Percentiles rank a stretch among this genome's conserved stretches.
phyloP scores from a whole-genome alignment of 2,113 vertebrate genomes.

The Eurypyga helias region DNA sequence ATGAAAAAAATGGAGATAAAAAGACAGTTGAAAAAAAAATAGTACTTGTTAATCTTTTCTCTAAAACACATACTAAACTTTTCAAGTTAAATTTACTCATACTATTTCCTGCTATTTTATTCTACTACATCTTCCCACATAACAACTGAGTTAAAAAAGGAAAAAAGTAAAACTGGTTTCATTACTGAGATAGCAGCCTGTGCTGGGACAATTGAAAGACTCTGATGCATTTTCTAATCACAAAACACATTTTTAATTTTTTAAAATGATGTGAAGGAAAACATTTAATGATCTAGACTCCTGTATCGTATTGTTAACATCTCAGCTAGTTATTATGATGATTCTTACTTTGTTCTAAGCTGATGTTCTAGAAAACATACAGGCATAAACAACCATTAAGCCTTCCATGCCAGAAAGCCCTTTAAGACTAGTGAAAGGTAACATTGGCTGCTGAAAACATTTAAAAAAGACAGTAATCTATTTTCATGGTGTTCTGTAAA shows the following conservation, averaged over 20 bases:
- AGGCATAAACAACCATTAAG: not conserved
- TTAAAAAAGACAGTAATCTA: conserved; percentile 54
- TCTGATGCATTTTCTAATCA: conserved; percentile 13
- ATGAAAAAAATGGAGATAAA: conserved; percentile 52
- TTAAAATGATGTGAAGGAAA: not conserved
- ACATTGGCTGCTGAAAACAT: not conserved
- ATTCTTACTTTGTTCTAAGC: not conserved
- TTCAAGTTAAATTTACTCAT: conserved; percentile 47
- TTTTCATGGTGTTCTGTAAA: conserved; percentile 63
- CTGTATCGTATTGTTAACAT: not conserved
- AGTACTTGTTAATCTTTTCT: conserved; percentile 35
- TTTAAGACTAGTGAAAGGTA: conserved; percentile 43
- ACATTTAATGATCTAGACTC: not conserved
- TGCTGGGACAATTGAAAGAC: conserved; percentile 53
- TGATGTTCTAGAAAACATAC: not conserved
- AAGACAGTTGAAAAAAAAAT: conserved; percentile 37
- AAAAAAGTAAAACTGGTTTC: conserved; percentile 37
- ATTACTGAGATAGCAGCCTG: conserved; percentile 48
- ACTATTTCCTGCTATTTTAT: conserved; percentile 63
- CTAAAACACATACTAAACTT: conserved; percentile 10
- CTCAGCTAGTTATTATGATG: not conserved
- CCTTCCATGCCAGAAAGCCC: not conserved
- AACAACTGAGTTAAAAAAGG: conserved; percentile 58
- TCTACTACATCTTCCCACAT: conserved; percentile 59
- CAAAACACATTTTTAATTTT: not conserved